Evolutionary conservation across 2,113 vertebrate species (phyloP), one percentile per base, ranked within the genome.

Genomic region (Elachura formosa): DNA sequence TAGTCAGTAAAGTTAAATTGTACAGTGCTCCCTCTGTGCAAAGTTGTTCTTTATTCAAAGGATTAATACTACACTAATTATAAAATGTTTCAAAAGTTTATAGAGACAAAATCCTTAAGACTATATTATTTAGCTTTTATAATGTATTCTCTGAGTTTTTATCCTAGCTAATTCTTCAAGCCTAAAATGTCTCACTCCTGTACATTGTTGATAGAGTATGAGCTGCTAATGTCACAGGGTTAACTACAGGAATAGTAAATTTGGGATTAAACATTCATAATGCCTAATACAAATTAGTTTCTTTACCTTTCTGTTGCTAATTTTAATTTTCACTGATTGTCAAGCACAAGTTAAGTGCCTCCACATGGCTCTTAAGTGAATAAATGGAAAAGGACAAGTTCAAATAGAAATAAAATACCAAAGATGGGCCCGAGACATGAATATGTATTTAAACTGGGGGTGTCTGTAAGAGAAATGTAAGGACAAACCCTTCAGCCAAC

Each of bases 271-370:
- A 83, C 77, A 96, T 96, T 96, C 84, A 62, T 87, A 90, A 92
- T 51, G 20, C 71, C 84, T 89, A 87, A 91, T 82, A 95, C 54
- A 94, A 91, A 94, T 87, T 16, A 87, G 63, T 85, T 94, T 89
- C 66, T 93, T 96, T 96, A 96, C 72, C 62, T 73, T 94, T 96
- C 78, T 86, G 84, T 71, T 49, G 79, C 94, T 94, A 93, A 95
- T 95, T 93, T 95, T 96, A 94, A 90, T 90, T 96, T 96, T 41
- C 55, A 63, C 61, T 96, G 93, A 96, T 95, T 96, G 46, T 94
- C 89, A 90, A 96, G 95, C 78, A 94, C 92, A 77, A 94, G 59
- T 80, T 69, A 93, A 96, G 91, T 92, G 72, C 68, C 75, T 91
- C 94, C 93, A 91, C 68, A 40, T 89, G 92, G 61, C 79, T 94